Base-by-base conservation (phyloP, 2,888 invertebrate species). In the Pediacus dermestoides region DNA sequence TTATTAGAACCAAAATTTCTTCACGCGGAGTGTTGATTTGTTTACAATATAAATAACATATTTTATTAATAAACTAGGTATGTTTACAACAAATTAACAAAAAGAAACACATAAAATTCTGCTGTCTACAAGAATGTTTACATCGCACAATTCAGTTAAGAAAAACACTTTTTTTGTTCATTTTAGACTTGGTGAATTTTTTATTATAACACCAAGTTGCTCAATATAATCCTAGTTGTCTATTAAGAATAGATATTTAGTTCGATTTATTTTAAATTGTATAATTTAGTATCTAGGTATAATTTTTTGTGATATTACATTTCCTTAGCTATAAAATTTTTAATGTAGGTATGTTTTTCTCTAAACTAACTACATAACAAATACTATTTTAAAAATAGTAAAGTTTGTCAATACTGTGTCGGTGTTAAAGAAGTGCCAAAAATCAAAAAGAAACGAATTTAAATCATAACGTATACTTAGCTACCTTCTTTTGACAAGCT, bases 71-170 rank as follows among this genome's bases (percentile, higher is more conserved):
- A 13, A 44, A 32, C 14, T 54, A 53, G 49, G 44, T 46, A 54
- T 50, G 46, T 50, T 58, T 50, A 51, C 51, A 44, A 49, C 38
- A 49, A 47, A 44, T 43, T 43, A 45, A 23, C 23, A 42, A 48
- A 51, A 46, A 48, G 46, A 47, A 45, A 50, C 42, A 34, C 48
- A 54, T 44, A 53, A 52, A 56, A 56, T 53, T 55, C 52, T 50
- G 52, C 52, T 58, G 47, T 58, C 52, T 50, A 55, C 52, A 43
- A 46, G 47, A 41, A 53, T 50, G 48, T 51, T 28, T 49, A 51
- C 52, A 55, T 50, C 55, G 57, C 57, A 57, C 57, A 57, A 55
- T 50, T 54, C 37, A 50, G 44, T 56, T 52, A 30, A 42, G 27
- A 34, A 46, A 39, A 38, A 47, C 44, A 46, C 36, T 40, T 40